Conservation (phyloP, 2,113 vertebrate genomes). For the Arizona elegans region DNA sequence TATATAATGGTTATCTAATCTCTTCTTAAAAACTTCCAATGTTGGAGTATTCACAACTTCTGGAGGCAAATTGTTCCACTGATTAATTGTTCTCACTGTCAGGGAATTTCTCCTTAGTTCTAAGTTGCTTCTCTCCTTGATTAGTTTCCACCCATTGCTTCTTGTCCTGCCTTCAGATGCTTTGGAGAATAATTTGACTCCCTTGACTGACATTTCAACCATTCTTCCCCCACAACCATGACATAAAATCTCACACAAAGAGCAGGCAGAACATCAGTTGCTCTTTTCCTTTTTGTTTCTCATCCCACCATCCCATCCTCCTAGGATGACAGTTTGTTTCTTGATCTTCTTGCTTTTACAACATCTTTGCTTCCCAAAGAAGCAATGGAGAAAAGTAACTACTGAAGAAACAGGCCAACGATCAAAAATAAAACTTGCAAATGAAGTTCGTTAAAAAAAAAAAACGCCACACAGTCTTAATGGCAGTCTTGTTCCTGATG, state of each 20-base stretch:
- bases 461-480: neutral
- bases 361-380: neutral
- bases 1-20: too few relatives aligned
- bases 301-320: neutral
- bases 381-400: neutral
- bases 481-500: neutral
- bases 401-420: neutral
- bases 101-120: too few relatives aligned
- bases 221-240: fast-evolving
- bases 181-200: too few relatives aligned
- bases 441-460: neutral
- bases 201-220: neutral
- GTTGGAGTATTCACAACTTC: too few relatives aligned
- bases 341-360: neutral
- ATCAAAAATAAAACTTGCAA: neutral
- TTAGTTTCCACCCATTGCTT: too few relatives aligned
- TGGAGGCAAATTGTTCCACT: too few relatives aligned
- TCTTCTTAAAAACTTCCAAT: too few relatives aligned
- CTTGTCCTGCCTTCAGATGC: too few relatives aligned
- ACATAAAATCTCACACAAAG: neutral
- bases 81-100: too few relatives aligned
- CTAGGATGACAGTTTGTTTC: neutral
- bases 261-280: neutral
- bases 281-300: neutral
- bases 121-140: too few relatives aligned